These are phyloP conservation scores for Halesus radiatus DNA, from an alignment of 1,140 invertebrate species.

Conservation along the genomic window DNA sequence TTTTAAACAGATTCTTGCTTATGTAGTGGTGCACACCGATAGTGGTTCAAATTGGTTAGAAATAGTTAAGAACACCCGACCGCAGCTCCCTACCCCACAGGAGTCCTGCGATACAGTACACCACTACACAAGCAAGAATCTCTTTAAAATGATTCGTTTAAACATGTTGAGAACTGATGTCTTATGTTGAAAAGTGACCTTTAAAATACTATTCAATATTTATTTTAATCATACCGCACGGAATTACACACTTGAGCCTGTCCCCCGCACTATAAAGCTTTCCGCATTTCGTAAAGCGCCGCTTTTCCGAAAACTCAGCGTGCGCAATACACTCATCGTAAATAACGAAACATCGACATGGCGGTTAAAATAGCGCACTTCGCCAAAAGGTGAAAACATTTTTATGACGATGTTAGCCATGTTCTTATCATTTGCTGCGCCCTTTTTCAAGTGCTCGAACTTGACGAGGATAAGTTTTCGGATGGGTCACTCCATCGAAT, in stretches of 20 bases:
- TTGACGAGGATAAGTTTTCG: not conserved
- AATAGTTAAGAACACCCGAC: too few species aligned
- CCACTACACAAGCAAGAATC: too few species aligned
- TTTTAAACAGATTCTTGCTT: too few species aligned
- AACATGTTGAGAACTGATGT: not conserved
- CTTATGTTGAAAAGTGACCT: not conserved
- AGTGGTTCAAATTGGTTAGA: too few species aligned
- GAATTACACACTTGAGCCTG: not conserved
- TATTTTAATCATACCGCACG: not conserved
- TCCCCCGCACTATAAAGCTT: not conserved
- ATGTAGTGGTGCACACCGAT: too few species aligned
- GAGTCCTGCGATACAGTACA: too few species aligned
- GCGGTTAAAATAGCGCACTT: not conserved
- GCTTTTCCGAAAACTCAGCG: slow-evolving; percentile 5
- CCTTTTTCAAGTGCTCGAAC: not conserved
- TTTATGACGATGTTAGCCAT: not conserved
- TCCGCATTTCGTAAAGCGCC: not conserved
- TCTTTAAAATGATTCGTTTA: not conserved
- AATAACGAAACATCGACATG: not conserved
- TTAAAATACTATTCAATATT: not conserved
- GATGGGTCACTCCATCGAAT: not conserved
- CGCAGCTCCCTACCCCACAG: too few species aligned
- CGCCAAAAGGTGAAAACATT: not conserved
- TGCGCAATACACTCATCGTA: not conserved
- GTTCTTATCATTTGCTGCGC: not conserved